Evolutionary conservation across 2,797 vertebrate genomes (phyloP).

Genomic region (Anableps anableps): DNA sequence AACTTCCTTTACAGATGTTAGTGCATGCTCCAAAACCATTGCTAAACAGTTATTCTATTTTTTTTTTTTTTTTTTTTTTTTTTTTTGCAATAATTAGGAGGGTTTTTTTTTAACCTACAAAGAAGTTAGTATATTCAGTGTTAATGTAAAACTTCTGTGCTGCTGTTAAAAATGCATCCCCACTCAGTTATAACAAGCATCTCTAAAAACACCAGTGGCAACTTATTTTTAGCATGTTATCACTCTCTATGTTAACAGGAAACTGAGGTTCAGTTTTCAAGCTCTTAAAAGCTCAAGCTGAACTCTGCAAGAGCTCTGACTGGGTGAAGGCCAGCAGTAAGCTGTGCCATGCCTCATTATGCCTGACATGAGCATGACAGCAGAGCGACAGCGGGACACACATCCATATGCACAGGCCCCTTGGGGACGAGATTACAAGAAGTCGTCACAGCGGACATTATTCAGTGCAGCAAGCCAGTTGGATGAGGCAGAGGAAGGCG

Average conservation of each 20-base stretch:
- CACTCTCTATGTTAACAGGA: constrained; percentile 14
- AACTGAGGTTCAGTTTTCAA: constrained; percentile 15
- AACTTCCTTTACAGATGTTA: neutral
- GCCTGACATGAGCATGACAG: constrained; percentile 29
- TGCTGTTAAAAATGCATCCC: constrained; percentile 14
- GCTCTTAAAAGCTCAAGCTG: constrained; percentile 15
- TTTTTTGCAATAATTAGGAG: neutral
- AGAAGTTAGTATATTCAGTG: neutral
- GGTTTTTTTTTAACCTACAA: neutral
- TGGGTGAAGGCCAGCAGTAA: constrained; percentile 44
- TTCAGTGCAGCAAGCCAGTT: constrained; percentile 32
- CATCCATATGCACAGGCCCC: constrained; percentile 26
- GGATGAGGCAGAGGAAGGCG: constrained; percentile 24
- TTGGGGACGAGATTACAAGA: constrained; percentile 48
- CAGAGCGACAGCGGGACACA: constrained; percentile 17
- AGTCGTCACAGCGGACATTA: constrained; percentile 47
- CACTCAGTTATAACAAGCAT: constrained; percentile 6
- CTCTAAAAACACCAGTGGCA: neutral
- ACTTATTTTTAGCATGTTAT: constrained; percentile 21
- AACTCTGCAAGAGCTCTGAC: constrained; percentile 21
- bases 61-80: no score
- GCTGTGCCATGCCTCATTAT: constrained; percentile 48
- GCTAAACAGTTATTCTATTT: neutral
- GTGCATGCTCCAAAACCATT: neutral
- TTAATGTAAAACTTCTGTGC: constrained; percentile 13